Evolutionary conservation across 2,797 vertebrate genomes (phyloP), one percentile per base, ranked within the genome.

Genomic region (Hippopotamyrus pictus): DNA sequence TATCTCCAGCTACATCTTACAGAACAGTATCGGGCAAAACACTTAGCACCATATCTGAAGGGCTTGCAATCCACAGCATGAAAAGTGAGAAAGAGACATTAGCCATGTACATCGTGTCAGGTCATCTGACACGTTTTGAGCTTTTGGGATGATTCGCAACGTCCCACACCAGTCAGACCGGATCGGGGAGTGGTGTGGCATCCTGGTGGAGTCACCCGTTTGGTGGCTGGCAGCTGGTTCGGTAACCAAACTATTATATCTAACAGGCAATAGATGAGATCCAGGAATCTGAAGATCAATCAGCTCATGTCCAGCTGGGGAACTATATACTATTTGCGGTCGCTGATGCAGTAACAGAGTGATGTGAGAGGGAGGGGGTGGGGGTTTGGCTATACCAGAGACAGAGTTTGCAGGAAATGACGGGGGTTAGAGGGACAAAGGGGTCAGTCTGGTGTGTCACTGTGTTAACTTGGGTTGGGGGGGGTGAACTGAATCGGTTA

Each of bases 401-500:
- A 59, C 37, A 76, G 29, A 37, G 51, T 37, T 37, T 89, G 54
- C 29, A 46, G 65, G 85, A n/a, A 51, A 29, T 48, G 50, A 25
- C 17, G 44, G 54, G 19, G 25, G 69, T 53, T 87, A 46, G 65
- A 51, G 33, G 65, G 3, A 51, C 22, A 46, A 8, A 33, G 17
- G 9, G 33, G 44, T 54, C 44, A 51, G 54, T 33, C 14, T 62
- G 25, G 82, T 90, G 88, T 90, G 86, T 88, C 57, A 59, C 50
- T 84, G 86, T 88, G 48, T 89, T 88, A 90, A 89, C 88, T 88
- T 88, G 93, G 93, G 92, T 93, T 93, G 92, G 92, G 90, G 91
- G 91, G 91, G 91, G 91, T 91, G 76, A 53, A 82, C 79, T 88
- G 88, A 88, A 89, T 93, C 93, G 92, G 93, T 93, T 94, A 94